phyloP scores from a whole-genome alignment of 2,113 vertebrate species.

The Lanius ludovicianus region DNA sequence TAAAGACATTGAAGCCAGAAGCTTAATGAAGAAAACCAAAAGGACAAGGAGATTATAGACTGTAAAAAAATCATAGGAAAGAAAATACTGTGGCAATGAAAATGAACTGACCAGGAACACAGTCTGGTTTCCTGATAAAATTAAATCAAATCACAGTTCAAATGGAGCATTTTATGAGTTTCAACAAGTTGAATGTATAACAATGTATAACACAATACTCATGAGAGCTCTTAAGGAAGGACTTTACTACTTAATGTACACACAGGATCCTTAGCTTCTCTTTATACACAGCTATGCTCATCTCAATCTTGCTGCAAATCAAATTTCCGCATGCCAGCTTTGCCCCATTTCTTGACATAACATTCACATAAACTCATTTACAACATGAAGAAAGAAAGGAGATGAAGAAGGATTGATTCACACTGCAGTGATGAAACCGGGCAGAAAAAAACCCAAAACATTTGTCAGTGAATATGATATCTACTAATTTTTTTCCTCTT shows the following conservation, averaged over 20 bases:
- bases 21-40: neutral
- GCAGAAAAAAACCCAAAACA: neutral
- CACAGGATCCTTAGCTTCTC: neutral
- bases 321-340: neutral
- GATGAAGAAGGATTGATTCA: neutral
- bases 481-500: neutral
- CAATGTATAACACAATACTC: neutral
- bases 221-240: neutral
- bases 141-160: neutral
- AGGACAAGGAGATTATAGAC: neutral
- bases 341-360: neutral
- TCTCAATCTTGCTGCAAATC: neutral
- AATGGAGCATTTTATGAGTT: neutral
- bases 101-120: neutral
- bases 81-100: neutral
- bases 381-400: neutral
- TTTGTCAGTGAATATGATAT: neutral
- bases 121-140: neutral
- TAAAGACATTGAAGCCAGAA: neutral
- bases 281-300: neutral
- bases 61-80: neutral
- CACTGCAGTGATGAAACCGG: neutral
- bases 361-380: neutral
- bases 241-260: neutral
- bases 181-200: neutral